Percentiles rank a stretch among this genome's conserved stretches.
Conservation (phyloP, 2,888 invertebrate species). For the Drosophila pullipes region DNA sequence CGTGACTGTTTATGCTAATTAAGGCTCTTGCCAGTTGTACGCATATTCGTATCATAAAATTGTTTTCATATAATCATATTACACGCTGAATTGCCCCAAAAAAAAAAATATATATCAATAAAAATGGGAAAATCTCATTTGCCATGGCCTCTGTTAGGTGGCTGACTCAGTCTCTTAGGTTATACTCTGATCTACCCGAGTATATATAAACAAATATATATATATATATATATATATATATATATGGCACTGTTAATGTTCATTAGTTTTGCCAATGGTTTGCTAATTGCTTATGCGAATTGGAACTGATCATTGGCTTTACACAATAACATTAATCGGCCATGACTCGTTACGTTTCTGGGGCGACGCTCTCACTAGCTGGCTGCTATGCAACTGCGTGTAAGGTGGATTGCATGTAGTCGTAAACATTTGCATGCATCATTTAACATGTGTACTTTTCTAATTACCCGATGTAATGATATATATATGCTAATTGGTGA, state of each 20-base stretch:
- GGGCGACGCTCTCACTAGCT: slow-evolving; percentile 19
- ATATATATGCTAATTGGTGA: not conserved
- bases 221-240: not conserved
- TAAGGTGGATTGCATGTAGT: slow-evolving; percentile 2
- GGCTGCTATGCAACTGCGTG: slow-evolving; percentile 33
- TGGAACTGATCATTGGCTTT: slow-evolving; percentile 38
- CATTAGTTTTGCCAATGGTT: slow-evolving; percentile 67
- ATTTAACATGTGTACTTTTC: slow-evolving; percentile 8
- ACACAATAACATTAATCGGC: slow-evolving; percentile 53
- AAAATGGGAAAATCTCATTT: slow-evolving; percentile 27
- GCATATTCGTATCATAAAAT: slow-evolving; percentile 23
- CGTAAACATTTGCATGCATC: slow-evolving; percentile 9
- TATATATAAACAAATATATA: not conserved
- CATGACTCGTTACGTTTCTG: slow-evolving; percentile 51
- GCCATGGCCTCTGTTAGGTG: slow-evolving; percentile 19
- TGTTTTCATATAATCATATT: slow-evolving; percentile 30
- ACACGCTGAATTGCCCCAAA: slow-evolving; percentile 27
- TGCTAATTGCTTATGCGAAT: slow-evolving; percentile 67
- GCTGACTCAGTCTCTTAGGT: slow-evolving; percentile 36
- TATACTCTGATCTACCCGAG: not conserved
- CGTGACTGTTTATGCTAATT: slow-evolving; percentile 80
- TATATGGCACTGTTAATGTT: slow-evolving; percentile 36
- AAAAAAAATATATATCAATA: not conserved
- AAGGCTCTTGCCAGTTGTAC: slow-evolving; percentile 47
- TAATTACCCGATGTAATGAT: not conserved